These are phyloP conservation scores for Sakesphorus luctuosus DNA, from an alignment of 2,113 vertebrate species.

Conservation along the genomic window DNA sequence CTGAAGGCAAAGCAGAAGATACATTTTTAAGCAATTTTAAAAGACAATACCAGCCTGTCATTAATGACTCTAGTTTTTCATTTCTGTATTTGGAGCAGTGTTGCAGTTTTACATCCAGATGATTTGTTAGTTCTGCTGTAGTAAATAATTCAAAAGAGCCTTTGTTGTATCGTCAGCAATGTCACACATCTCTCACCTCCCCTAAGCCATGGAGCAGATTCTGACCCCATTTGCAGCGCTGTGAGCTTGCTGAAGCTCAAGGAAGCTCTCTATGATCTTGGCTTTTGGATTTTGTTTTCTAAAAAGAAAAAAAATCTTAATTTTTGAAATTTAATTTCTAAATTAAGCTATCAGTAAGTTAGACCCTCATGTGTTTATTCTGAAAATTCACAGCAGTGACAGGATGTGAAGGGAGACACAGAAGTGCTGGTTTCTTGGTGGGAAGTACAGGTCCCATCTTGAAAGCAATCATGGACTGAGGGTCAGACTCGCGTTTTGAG, in stretches of 20 bases:
- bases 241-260: neutral
- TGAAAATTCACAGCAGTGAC: neutral
- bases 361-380: neutral
- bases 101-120: neutral
- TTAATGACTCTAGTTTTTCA: neutral
- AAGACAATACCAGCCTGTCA: neutral
- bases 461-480: neutral
- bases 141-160: slow-evolving; percentile 39
- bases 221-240: neutral
- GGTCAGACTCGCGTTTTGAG: neutral
- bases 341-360: neutral
- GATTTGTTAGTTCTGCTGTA: slow-evolving; percentile 1
- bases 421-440: neutral
- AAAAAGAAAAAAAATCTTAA: neutral
- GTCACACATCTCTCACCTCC: neutral
- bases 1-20: neutral
- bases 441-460: neutral
- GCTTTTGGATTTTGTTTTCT: neutral
- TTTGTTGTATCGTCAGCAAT: slow-evolving; percentile 15
- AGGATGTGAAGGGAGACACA: neutral
- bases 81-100: neutral
- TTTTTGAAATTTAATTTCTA: neutral
- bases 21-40: neutral
- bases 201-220: neutral
- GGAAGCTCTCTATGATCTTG: neutral